phyloP scores from a whole-genome alignment of 2,113 vertebrate species.

The Aspiorhynchus laticeps region DNA sequence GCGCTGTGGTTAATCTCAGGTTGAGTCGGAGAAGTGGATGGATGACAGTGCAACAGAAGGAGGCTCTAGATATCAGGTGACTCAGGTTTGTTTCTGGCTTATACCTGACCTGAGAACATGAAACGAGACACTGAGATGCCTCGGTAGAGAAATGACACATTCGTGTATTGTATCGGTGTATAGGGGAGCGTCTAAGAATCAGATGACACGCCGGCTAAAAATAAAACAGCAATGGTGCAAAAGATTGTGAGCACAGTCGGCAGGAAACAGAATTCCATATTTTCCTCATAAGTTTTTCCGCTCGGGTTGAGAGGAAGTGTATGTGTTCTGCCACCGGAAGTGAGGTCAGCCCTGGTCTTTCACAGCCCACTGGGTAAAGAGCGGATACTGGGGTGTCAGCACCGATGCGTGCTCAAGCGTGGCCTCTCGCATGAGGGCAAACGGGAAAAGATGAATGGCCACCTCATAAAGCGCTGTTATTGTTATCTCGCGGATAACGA shows the following conservation, averaged over 20 bases:
- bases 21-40: slow-evolving; percentile 53
- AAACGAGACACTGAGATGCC: slow-evolving; percentile 23
- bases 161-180: neutral
- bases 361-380: slow-evolving; percentile 70
- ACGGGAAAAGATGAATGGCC: slow-evolving; percentile 47
- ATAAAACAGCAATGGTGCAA: slow-evolving; percentile 20
- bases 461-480: slow-evolving; percentile 34
- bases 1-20: slow-evolving; percentile 47
- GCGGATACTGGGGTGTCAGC: slow-evolving; percentile 74
- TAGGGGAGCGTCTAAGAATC: neutral
- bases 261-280: slow-evolving; percentile 36
- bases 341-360: slow-evolving; percentile 58
- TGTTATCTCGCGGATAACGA: slow-evolving; percentile 41
- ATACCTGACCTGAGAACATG: slow-evolving; percentile 33
- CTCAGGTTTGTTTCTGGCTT: slow-evolving; percentile 32
- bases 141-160: neutral
- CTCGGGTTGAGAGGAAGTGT: slow-evolving; percentile 74
- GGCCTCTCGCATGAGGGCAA: slow-evolving; percentile 49
- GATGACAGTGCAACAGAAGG: slow-evolving; percentile 46
- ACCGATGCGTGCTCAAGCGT: slow-evolving; percentile 46
- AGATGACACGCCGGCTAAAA: neutral
- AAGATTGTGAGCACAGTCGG: slow-evolving; percentile 5
- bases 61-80: slow-evolving; percentile 49
- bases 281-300: slow-evolving; percentile 51
- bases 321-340: slow-evolving; percentile 70